Evolutionary conservation across 2,888 invertebrate genomes (phyloP), one percentile per base, ranked within the genome.

Genomic region (Sphaerophoria taeniata): DNA sequence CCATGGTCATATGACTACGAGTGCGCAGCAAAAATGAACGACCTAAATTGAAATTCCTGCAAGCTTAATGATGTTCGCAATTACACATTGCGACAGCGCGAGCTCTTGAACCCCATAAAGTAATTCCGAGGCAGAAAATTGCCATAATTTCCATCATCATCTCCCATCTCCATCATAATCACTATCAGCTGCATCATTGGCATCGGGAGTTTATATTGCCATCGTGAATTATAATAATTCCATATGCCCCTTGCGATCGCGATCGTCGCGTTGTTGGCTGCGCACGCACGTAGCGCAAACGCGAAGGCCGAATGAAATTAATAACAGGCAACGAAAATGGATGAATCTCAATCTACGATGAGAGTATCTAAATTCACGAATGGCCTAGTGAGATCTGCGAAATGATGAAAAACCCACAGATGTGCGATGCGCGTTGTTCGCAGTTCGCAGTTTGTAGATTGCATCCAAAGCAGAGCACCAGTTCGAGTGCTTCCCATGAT

Each of bases 151-250:
- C 53, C 81, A 85, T 80, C 85, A 85, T 81, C 85, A 85, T 73
- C 85, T 76, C 51, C 24, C 84, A 85, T 80, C 85, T 85, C 77
- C 81, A 85, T 81, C 85, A 85, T 85, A 85, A 85, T 85, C 85
- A 85, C 72, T 77, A 81, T 85, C 85, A 85, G 85, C 85, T 85
- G 85, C 76, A 85, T 85, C 85, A 81, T 81, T 77, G 81, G 76
- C 85, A 76, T 24, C 24, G 24, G 81, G 72, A 85, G 76, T 85
- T 85, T 85, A 85, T 85, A 81, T 76, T 81, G 81, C 76, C 77
- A 60, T 81, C 85, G 85, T 85, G 85, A 85, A 85, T 85, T 85
- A 85, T 85, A 85, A 85, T 85, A 85, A 85, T 85, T 85, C 85
- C 81, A 85, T 81, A 81, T 81, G 85, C 72, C 76, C 76, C 76